phyloP scores from a whole-genome alignment of 2,797 vertebrate genomes.

The Hephaestus fuliginosus region DNA sequence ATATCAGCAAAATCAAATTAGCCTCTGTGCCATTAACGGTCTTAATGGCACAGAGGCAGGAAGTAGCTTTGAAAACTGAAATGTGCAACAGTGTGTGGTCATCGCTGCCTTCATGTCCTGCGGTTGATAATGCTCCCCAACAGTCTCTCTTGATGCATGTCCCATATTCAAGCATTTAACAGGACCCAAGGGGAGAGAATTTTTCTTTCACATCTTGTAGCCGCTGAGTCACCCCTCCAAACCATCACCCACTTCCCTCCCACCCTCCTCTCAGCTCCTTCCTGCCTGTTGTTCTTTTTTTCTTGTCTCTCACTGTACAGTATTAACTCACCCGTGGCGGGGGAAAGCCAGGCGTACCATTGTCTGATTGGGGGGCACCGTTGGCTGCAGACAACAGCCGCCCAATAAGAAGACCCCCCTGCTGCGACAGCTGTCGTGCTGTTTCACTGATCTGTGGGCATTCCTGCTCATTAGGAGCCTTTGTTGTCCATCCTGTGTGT shows the following conservation, averaged over 20 bases:
- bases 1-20: not conserved
- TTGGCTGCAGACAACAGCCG: conserved; percentile 56
- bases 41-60: not conserved
- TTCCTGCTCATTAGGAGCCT: conserved; percentile 75
- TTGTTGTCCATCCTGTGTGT: conserved; percentile 56
- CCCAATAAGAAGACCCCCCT: conserved; percentile 61
- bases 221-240: conserved; percentile 5
- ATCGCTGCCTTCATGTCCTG: not conserved
- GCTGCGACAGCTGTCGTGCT: conserved; percentile 64
- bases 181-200: not conserved
- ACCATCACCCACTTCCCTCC: conserved; percentile 2
- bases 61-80: conserved; percentile 17
- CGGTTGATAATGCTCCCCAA: conserved; percentile 14
- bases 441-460: conserved; percentile 72
- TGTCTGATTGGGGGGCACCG: conserved; percentile 60
- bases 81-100: conserved; percentile 15
- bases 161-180: not conserved
- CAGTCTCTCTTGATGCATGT: not conserved
- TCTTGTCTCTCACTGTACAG: conserved; percentile 40
- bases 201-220: conserved; percentile 6
- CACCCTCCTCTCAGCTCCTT: not conserved
- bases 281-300: conserved; percentile 17
- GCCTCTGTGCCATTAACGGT: not conserved
- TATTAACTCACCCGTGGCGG: conserved; percentile 58
- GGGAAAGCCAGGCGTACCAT: conserved; percentile 63